Evolutionary conservation across 1,140 invertebrate species (phyloP), one percentile per base, ranked within the genome.

Genomic region (Mercenaria mercenaria): DNA sequence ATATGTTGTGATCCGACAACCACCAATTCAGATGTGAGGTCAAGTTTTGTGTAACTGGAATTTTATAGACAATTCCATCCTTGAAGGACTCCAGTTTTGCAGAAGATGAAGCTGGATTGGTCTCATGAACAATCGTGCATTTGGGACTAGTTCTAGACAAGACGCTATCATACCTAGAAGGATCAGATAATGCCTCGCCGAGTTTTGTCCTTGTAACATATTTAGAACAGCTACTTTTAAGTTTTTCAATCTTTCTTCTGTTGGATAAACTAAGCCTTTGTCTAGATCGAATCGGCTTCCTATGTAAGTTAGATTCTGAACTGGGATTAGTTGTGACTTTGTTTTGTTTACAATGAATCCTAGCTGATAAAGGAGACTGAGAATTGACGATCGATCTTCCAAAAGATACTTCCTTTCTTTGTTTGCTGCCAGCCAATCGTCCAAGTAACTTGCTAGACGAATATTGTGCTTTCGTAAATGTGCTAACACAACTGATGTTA

Each of bases 61-160:
- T 56, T 52, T 59, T n/a, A 0, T 76, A 23, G 69, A 56, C 0
- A 87, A n/a, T n/a, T 52, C 20, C 74, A 76, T 87, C 43, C 18
- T 34, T 4, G 23, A 37, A 41, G 89, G 82, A 61, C 41, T 90
- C 84, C 83, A 90, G 39, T 61, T 41, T 15, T 74, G 23, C 15
- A 90, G 50, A 2, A 86, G 52, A 82, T 87, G 34, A 1, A 90
- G 52, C 56, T 90, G 89, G 34, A 90, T 77, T 41, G 89, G 74
- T 81, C 83, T 81, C 83, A 90, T 87, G 41, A 74, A 76, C 41
- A 87, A 50, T 20, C 89, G 20, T 8, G 83, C 61, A 74, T 89
- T 89, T 69, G 77, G 87, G 6, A 89, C 76, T 0, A 82, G 39
- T 56, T 82, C 61, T 18, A 89, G 10, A 41, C 77, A 81, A 20